Evolutionary conservation across 2,113 vertebrate genomes (phyloP).

Genomic region (Rhynchopsitta pachyrhyncha): DNA sequence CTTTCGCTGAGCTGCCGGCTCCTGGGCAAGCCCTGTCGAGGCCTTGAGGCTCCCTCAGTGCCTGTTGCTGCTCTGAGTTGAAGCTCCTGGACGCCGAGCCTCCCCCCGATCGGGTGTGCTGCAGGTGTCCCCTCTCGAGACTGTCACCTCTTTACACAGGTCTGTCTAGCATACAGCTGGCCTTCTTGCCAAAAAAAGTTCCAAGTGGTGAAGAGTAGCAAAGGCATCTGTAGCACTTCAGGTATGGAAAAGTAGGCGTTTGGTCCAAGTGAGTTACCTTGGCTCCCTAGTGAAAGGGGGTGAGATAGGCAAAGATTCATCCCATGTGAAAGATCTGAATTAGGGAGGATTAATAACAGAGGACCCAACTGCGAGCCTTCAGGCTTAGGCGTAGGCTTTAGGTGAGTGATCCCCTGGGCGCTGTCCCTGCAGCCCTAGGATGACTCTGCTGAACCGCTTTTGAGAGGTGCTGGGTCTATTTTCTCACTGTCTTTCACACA

Average conservation of each 20-base stretch:
- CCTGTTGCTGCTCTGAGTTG: no score
- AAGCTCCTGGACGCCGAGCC: no score
- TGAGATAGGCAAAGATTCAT: not conserved
- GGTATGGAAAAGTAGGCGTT: not conserved
- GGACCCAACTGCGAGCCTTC: not conserved
- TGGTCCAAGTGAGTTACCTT: not conserved
- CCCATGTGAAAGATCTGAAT: not conserved
- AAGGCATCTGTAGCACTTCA: not conserved
- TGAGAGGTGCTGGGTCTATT: not conserved
- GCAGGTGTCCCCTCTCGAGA: no score
- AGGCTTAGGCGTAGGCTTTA: not conserved
- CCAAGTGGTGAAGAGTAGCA: not conserved
- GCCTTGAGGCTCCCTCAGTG: no score
- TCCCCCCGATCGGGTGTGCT: no score
- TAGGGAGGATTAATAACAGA: not conserved
- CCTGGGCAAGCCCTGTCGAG: no score
- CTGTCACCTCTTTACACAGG: not conserved
- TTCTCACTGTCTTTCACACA: not conserved
- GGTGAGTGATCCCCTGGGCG: not conserved
- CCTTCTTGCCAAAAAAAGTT: not conserved
- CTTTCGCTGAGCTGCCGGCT: no score
- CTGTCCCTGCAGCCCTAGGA: not conserved
- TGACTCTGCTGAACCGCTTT: not conserved
- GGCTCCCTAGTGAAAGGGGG: accelerated
- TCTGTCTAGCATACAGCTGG: not conserved